Evolutionary conservation across 2,888 invertebrate species (phyloP).

Genomic region (Mayetiola destructor): DNA sequence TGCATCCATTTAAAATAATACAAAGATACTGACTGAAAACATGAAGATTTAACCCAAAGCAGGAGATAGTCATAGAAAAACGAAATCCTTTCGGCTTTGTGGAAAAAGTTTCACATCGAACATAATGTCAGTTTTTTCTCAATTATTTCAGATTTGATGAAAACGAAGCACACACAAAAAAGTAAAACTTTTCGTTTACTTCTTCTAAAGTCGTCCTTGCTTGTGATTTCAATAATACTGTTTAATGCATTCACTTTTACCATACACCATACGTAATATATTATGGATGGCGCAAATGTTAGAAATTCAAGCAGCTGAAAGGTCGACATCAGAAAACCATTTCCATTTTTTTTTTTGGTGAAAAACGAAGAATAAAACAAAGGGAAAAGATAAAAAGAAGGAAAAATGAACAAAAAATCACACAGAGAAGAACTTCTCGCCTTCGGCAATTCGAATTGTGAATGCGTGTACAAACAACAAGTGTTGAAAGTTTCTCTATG

Average conservation of each 20-base stretch:
- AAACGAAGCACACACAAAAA: neutral
- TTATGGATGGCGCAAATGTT: neutral
- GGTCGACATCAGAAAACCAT: too few relatives aligned
- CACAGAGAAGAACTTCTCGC: neutral
- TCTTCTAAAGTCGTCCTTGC: neutral
- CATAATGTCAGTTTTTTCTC: neutral
- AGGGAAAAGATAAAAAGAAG: too few relatives aligned
- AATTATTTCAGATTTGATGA: neutral
- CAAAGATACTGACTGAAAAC: too few relatives aligned
- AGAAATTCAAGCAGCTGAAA: neutral
- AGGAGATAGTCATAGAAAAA: too few relatives aligned
- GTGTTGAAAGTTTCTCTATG: constrained; percentile 1
- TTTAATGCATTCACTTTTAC: neutral
- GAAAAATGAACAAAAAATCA: constrained; percentile 1
- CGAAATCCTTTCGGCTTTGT: neutral
- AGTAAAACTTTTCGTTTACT: neutral
- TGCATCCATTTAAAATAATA: too few relatives aligned
- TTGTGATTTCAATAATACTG: neutral
- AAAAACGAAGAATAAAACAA: too few relatives aligned
- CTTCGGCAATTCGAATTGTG: too few relatives aligned
- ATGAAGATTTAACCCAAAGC: too few relatives aligned
- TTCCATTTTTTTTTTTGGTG: too few relatives aligned
- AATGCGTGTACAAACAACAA: neutral
- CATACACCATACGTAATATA: too few relatives aligned
- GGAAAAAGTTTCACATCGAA: constrained; percentile 3